These are phyloP conservation scores for Thalassophryne amazonica DNA, from an alignment of 2,797 vertebrate genomes.

Conservation along the genomic window DNA sequence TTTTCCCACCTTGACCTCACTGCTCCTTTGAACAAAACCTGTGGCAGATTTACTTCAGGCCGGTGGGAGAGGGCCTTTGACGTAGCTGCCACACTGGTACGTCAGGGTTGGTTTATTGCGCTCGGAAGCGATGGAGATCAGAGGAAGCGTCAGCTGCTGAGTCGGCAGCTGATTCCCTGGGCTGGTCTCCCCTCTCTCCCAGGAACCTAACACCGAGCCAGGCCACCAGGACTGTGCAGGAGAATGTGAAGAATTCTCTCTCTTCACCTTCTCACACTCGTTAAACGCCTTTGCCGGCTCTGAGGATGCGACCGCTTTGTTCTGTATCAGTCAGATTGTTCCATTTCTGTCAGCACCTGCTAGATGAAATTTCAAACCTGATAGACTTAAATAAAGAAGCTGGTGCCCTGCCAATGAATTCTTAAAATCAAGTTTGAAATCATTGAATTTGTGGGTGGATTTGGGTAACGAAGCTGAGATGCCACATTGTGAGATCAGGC, in stretches of 20 bases:
- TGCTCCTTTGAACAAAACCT: constrained; percentile 20
- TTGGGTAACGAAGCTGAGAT: too few species aligned
- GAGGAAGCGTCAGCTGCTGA: constrained; percentile 76
- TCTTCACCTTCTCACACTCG: constrained; percentile 78
- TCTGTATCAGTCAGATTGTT: constrained; percentile 45
- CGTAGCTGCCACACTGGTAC: constrained; percentile 53
- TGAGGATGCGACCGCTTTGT: constrained; percentile 60
- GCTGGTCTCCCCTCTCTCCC: constrained; percentile 73
- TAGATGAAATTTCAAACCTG: constrained; percentile 58
- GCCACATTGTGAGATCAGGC: too few species aligned
- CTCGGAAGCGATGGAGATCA: constrained; percentile 73
- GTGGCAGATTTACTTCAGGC: constrained; percentile 17
- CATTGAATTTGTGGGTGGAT: too few species aligned
- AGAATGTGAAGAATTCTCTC: constrained; percentile 77
- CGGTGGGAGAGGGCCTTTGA: constrained; percentile 56
- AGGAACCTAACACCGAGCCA: constrained; percentile 72
- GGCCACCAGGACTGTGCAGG: constrained; percentile 55
- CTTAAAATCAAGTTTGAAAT: too few species aligned
- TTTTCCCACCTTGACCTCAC: constrained; percentile 8
- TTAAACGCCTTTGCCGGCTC: constrained; percentile 48
- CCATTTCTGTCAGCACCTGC: constrained; percentile 66
- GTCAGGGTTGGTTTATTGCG: constrained; percentile 66
- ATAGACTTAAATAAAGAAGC: constrained; percentile 62
- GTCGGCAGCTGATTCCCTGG: constrained; percentile 61
- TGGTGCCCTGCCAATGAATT: constrained; percentile 40